Evolutionary conservation across 2,888 invertebrate species (phyloP).

Genomic region (Heliconius aoede): DNA sequence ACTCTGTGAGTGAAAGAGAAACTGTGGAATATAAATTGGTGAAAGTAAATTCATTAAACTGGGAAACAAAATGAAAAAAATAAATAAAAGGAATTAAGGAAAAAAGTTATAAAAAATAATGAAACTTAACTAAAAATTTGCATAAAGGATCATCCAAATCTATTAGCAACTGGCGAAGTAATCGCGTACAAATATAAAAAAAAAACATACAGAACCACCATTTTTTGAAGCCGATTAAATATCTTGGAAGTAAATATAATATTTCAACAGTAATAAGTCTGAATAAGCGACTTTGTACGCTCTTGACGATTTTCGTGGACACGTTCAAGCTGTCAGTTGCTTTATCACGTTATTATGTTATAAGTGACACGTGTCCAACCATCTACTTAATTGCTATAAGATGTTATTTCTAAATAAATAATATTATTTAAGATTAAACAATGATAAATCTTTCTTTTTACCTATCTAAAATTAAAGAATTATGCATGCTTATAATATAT

Average conservation of each 20-base stretch:
- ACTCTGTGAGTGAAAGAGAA: too few species aligned
- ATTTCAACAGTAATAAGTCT: not conserved
- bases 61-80: too few species aligned
- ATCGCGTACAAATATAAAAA: too few species aligned
- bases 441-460: not conserved
- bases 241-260: not conserved
- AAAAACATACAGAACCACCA: not conserved
- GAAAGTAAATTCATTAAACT: too few species aligned
- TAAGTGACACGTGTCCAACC: slow-evolving; percentile 5
- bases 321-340: slow-evolving; percentile 20
- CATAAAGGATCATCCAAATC: too few species aligned
- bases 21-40: too few species aligned
- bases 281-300: not conserved
- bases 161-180: too few species aligned
- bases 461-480: not conserved
- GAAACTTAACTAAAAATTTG: too few species aligned
- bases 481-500: too few species aligned
- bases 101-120: too few species aligned
- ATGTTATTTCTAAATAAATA: not conserved
- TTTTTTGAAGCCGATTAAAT: not conserved
- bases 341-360: not conserved
- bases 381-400: slow-evolving; percentile 8
- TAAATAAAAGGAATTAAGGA: too few species aligned
- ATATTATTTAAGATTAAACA: not conserved
- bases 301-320: slow-evolving; percentile 2